Percentiles rank a stretch among this genome's conserved stretches.
phyloP scores from a whole-genome alignment of 2,888 invertebrate species.

The Erynnis tages region DNA sequence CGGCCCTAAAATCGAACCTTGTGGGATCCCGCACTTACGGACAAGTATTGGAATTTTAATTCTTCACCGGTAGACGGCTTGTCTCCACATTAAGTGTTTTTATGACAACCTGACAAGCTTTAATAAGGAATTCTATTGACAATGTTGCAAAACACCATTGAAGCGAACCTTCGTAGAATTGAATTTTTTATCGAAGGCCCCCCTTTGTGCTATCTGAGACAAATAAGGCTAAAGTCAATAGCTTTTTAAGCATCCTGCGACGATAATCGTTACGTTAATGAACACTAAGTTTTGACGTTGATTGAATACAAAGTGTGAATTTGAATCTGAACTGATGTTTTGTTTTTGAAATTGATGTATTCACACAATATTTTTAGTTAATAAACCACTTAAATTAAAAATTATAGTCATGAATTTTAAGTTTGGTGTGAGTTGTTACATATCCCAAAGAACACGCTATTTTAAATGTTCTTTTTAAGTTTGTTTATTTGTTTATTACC shows the following conservation, averaged over 20 bases:
- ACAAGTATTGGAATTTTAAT: slow-evolving; percentile 12
- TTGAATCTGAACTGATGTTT: too few species aligned
- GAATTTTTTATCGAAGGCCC: slow-evolving; percentile 1
- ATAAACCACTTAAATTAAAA: too few species aligned
- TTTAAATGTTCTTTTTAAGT: too few species aligned
- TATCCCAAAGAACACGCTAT: too few species aligned
- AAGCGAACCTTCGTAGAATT: not conserved
- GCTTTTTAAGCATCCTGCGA: too few species aligned
- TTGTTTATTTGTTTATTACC: too few species aligned
- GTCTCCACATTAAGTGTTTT: slow-evolving; percentile 15
- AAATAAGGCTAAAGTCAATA: not conserved
- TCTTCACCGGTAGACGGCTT: slow-evolving; percentile 10
- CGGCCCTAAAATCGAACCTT: not conserved
- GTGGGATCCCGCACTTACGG: not conserved
- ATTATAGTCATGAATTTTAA: too few species aligned
- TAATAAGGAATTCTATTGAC: slow-evolving; percentile 14
- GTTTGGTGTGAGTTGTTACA: too few species aligned
- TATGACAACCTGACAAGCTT: slow-evolving; percentile 6
- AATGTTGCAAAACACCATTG: slow-evolving; percentile 11
- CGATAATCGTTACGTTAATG: not conserved
- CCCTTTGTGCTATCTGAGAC: not conserved
- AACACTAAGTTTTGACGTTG: too few species aligned
- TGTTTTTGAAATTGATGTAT: too few species aligned
- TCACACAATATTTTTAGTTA: too few species aligned
- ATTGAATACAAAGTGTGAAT: too few species aligned